Base-by-base conservation (phyloP, 2,888 invertebrate species). In the Dione juno region DNA sequence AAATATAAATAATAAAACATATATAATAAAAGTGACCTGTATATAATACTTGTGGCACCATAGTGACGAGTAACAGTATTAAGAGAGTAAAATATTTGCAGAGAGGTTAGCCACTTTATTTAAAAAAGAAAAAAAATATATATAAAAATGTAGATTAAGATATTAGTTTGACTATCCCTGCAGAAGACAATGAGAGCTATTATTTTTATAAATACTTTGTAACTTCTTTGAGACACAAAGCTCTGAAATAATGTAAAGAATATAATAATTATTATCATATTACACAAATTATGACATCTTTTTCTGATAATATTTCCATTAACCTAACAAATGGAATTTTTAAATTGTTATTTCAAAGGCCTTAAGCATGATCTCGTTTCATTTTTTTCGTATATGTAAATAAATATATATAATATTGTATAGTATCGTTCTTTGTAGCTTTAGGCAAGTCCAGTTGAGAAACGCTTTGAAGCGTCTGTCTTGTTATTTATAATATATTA, bases 161-260 rank as follows among this genome's bases (percentile, higher is more conserved):
- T n/a, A n/a, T 57, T 11, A 16, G 50, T 64, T 64, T 64, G 64
- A 64, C 37, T 19, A 52, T 19, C 48, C 8, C 21, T 64, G 64
- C 19, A 35, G 16, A 37, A 40, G 64, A 64, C 21, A 52, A 21
- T 52, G 52, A 64, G 50, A 64, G 21, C 50, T 64, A 52, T 64
- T 64, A 52, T 52, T 64, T 40, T 64, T 64, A 64, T 64, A 64
- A 64, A 64, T 64, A 50, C 48, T 64, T 37, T 37, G 16, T 40
- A 40, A 64, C 28, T 64, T 50, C 64, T 64, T 52, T 64, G 28
- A 50, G 40, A 13, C 10, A 40, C 21, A 19, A 64, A 52, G 50
- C 35, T 10, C 19, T 43, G 21, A 13, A n/a, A 8, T 19, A 59
- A 43, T 19, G 3, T 40, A 37, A 19, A 40, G 28, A 50, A 21